Conservation (phyloP, 2,888 invertebrate species). For the Drosophila setosimentum region DNA sequence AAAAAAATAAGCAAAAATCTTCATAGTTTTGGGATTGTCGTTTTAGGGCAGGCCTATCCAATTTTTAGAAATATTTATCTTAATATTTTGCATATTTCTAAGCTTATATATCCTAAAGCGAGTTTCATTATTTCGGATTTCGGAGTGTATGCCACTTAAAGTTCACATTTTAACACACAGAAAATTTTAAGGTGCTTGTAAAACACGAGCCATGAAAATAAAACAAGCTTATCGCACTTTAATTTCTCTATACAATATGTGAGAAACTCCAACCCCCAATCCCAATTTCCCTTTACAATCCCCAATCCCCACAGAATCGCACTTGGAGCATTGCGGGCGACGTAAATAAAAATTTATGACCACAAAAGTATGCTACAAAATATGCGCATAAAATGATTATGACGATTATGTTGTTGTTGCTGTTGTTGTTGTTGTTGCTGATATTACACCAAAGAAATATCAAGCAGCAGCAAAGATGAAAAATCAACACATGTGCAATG, state of each 20-base stretch:
- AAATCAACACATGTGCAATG: slow-evolving; percentile 47
- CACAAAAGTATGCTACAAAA: slow-evolving; percentile 73
- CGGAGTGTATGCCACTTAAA: not conserved
- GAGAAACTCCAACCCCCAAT: not conserved
- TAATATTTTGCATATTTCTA: not conserved
- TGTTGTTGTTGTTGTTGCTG: slow-evolving; percentile 25
- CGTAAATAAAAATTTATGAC: slow-evolving; percentile 77
- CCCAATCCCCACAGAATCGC: slow-evolving; percentile 29
- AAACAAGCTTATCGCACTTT: slow-evolving; percentile 75
- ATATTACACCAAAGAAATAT: slow-evolving; percentile 42
- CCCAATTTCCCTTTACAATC: not conserved
- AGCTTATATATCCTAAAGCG: not conserved
- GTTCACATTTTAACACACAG: not conserved
- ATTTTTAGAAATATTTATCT: not conserved
- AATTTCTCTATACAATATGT: slow-evolving; percentile 56
- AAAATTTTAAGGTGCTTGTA: slow-evolving; percentile 53
- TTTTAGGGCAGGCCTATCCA: not conserved
- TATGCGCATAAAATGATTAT: slow-evolving; percentile 80
- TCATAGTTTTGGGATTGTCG: not conserved
- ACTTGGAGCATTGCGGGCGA: slow-evolving; percentile 51
- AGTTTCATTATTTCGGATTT: not conserved
- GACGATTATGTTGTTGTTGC: slow-evolving; percentile 70
- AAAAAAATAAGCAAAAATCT: not conserved
- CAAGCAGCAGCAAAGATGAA: slow-evolving; percentile 44
- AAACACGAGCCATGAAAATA: slow-evolving; percentile 61